Percentiles rank a stretch among this genome's conserved stretches.
These are phyloP conservation scores for Ctenoplectra terminalis DNA, from an alignment of 1,140 invertebrate species.

Conservation along the genomic window DNA sequence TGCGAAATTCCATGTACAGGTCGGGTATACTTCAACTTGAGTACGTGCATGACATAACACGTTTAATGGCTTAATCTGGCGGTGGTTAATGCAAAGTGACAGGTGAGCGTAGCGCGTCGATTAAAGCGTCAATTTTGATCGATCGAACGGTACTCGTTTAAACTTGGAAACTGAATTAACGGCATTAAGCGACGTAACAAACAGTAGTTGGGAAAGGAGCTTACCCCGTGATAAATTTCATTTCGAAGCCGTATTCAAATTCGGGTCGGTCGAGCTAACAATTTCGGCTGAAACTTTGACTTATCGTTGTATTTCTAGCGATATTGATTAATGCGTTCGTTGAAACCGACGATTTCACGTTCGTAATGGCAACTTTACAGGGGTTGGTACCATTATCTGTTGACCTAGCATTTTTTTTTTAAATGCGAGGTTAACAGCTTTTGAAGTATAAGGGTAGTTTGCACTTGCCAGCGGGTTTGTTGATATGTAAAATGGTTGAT, in stretches of 20 bases:
- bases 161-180: constrained; percentile 57
- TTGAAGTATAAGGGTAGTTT: neutral
- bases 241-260: neutral
- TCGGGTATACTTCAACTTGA: neutral
- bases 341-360: neutral
- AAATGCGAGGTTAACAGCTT: neutral
- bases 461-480: neutral
- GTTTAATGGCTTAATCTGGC: constrained; percentile 50
- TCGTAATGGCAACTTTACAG: neutral
- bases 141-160: constrained; percentile 39
- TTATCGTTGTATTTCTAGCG: neutral
- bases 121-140: constrained; percentile 50
- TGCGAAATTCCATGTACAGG: neutral
- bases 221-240: neutral
- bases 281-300: constrained; percentile 21
- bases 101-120: constrained; percentile 12
- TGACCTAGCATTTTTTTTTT: neutral
- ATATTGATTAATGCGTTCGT: neutral
- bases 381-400: neutral
- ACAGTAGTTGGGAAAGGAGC: neutral
- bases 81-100: constrained; percentile 46
- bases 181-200: neutral
- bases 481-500: neutral
- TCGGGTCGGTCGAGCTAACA: neutral
- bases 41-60: constrained; percentile 37